Evolutionary conservation across 2,797 vertebrate genomes (phyloP).

Genomic region (Sphenodon punctatus): DNA sequence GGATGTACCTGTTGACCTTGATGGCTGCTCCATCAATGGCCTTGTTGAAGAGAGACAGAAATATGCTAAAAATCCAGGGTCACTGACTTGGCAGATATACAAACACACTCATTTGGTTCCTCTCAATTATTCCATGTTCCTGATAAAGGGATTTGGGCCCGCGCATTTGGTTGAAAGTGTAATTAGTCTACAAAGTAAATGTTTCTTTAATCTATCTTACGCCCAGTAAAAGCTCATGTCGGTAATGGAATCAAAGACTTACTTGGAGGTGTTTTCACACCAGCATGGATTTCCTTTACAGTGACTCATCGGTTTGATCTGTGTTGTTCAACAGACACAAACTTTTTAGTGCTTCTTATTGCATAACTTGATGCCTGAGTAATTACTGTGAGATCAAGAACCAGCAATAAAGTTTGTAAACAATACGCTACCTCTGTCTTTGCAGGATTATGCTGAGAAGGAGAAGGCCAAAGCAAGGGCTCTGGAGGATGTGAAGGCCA

Average conservation of each 20-base stretch:
- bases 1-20: no score
- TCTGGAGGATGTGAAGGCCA: slow-evolving; percentile 90
- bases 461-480: slow-evolving; percentile 87
- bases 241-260: not conserved
- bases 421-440: slow-evolving; percentile 50
- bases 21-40: no score
- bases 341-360: not conserved
- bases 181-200: not conserved
- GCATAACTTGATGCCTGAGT: not conserved
- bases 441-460: slow-evolving; percentile 88
- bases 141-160: not conserved
- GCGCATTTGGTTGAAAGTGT: not conserved
- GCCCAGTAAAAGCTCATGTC: not conserved
- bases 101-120: accelerated
- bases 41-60: no score
- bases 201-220: not conserved
- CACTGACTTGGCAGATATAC: not conserved
- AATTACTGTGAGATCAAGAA: not conserved
- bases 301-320: not conserved
- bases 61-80: not conserved
- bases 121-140: not conserved
- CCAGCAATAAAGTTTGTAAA: not conserved
- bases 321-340: not conserved
- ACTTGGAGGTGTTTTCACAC: not conserved
- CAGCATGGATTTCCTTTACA: not conserved